Evolutionary conservation across 2,888 invertebrate genomes (phyloP).

Genomic region (Ophion obscuratus): DNA sequence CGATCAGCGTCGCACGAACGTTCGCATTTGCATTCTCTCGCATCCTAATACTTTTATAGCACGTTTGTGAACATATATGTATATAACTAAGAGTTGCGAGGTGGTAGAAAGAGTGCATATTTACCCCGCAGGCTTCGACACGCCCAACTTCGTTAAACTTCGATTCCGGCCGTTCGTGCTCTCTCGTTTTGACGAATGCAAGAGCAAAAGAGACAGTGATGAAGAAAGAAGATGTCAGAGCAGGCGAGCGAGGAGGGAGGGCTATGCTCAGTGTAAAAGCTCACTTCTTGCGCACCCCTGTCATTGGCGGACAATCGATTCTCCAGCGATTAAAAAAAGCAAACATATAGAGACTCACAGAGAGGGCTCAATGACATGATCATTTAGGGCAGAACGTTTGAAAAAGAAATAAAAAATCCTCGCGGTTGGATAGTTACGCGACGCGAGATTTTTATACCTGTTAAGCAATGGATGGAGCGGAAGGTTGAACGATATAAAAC

Average conservation of each 20-base stretch:
- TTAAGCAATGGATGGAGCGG: conserved; percentile 46
- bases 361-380: background rate
- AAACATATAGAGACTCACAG: conserved; percentile 69
- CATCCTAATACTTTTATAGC: conserved; percentile 30
- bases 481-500: conserved; percentile 51
- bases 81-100: conserved; percentile 25
- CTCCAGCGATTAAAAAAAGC: conserved; percentile 78
- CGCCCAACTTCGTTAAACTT: conserved; percentile 81
- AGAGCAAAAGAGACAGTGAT: conserved; percentile 25
- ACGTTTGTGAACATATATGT: background rate
- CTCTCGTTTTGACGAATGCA: conserved; percentile 40
- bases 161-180: conserved; percentile 78
- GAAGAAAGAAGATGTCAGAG: conserved; percentile 29
- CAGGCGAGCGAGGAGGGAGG: conserved; percentile 8
- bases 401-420: conserved; percentile 39
- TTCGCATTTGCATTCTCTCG: conserved; percentile 54
- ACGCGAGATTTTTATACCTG: conserved; percentile 65
- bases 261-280: conserved; percentile 20
- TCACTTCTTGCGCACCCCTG: conserved; percentile 64
- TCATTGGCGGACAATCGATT: conserved; percentile 79
- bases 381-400: conserved; percentile 34
- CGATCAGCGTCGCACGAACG: conserved; percentile 52
- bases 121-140: conserved; percentile 68
- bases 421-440: conserved; percentile 57
- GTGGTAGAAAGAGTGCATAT: conserved; percentile 53